Evolutionary conservation across 2,797 vertebrate genomes (phyloP), one percentile per base, ranked within the genome.

Genomic region (Coccyzus lansbergi): DNA sequence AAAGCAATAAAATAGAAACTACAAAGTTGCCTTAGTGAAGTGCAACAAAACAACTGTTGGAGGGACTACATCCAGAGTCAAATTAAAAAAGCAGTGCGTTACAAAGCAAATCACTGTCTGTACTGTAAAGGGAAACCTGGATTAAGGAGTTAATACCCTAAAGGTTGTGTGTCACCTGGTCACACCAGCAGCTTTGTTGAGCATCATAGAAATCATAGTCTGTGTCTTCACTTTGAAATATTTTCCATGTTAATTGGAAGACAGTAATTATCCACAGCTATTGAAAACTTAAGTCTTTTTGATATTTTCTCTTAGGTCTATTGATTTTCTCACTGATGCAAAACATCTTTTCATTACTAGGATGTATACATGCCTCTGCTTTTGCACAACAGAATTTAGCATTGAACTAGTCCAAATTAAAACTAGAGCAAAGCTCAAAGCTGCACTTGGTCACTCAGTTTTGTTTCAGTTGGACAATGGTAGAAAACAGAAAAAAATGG

Each of bases 171-270:
- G 15, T 48, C 59, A 94, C 36, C 59, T 36, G 36, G 19, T 51
- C 53, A 83, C 77, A 87, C 33, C 18, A n/a, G 9, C 18, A 53
- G 25, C 19, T 72, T 83, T 68, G 68, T 25, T 62, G 31, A 31
- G 87, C 86, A 75, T 44, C 53, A 83, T 33, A 75, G 46, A 83
- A 84, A 26, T 83, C 25, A 60, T 10, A 7, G 18, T 34, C 90
- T 85, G 15, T 25, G 42, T n/a, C 20, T 95, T 81, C 34, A 26
- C 74, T 93, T 76, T 42, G 6, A 87, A 95, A 58, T 69, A 24
- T 52, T 55, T 76, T 74, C 48, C 18, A 83, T 85, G 49, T 67
- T 83, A 92, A 94, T n/a, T 83, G n/a, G 22, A 94, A 92, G 56
- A 2, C 4, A 94, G 26, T 53, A 82, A 78, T 94, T 89, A 86